Conservation (phyloP, 2,113 vertebrate species). For the Gymnorhina tibicen region DNA sequence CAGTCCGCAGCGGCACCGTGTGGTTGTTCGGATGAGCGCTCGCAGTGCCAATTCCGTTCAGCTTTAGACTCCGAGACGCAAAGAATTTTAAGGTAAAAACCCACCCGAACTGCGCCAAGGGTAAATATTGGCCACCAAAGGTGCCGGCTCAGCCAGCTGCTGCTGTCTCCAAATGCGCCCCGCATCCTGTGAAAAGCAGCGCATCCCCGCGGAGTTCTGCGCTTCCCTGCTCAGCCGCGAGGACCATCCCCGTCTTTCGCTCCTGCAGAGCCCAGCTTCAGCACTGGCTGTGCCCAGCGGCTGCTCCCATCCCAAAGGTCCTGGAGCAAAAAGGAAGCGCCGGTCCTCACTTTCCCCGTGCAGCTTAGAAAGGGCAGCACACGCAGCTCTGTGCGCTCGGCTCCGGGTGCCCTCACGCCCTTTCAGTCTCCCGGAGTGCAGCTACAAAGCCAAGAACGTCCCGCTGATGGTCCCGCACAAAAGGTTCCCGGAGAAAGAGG, state of each 20-base stretch:
- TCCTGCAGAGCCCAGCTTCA: not conserved
- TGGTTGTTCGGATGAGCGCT: not conserved
- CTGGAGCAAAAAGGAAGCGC: not conserved
- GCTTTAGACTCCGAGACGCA: not conserved
- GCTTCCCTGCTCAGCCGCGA: not conserved
- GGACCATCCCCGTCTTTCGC: not conserved
- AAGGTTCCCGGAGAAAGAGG: not conserved
- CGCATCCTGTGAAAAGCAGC: not conserved
- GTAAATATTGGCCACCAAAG: not conserved
- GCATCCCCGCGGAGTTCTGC: not conserved
- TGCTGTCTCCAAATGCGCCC: not conserved
- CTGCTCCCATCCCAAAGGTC: not conserved
- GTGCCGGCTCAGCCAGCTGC: not conserved
- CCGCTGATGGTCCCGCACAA: too few relatives aligned
- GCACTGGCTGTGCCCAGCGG: not conserved
- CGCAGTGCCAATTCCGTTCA: fast-evolving
- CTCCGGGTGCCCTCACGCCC: not conserved
- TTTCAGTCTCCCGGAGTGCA: not conserved
- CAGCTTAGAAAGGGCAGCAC: not conserved
- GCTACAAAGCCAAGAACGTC: not conserved
- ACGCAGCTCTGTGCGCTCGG: not conserved
- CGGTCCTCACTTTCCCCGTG: not conserved
- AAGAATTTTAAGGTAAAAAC: not conserved
- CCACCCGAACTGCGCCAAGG: not conserved
- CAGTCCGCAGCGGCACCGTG: not conserved